Percentiles rank a stretch among this genome's conserved stretches.
phyloP scores from a whole-genome alignment of 2,797 vertebrate species.

The Brachyalestes nurse region DNA sequence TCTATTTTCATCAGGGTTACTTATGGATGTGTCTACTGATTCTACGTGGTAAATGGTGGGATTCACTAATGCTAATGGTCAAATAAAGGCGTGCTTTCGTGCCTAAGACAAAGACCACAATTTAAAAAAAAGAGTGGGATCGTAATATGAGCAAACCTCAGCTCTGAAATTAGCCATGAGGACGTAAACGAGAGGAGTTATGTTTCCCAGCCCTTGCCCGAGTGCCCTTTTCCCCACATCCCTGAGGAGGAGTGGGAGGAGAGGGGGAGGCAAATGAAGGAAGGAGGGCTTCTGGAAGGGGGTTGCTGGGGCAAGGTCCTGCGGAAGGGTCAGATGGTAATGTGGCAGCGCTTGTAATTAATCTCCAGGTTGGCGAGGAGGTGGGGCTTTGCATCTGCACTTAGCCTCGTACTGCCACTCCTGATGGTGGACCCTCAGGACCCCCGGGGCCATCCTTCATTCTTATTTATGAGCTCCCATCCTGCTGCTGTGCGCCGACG shows the following conservation, averaged over 20 bases:
- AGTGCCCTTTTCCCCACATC: constrained; percentile 25
- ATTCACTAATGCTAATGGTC: constrained; percentile 6
- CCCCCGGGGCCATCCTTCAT: constrained; percentile 77
- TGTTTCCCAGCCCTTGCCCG: constrained; percentile 8
- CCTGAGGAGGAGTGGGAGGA: constrained; percentile 1
- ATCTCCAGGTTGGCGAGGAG: constrained; percentile 71
- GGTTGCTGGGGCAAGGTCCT: constrained; percentile 71
- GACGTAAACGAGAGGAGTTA: neutral
- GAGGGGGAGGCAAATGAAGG: constrained; percentile 27
- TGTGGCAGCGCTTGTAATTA: constrained; percentile 74
- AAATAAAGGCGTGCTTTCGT: neutral
- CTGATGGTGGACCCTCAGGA: constrained; percentile 63
- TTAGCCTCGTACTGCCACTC: constrained; percentile 63
- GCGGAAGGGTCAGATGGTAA: constrained; percentile 66
- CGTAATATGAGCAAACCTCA: neutral
- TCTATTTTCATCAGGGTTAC: constrained; percentile 65
- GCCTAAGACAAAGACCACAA: constrained; percentile 8
- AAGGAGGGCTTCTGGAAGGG: constrained; percentile 33
- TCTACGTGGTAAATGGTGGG: constrained; percentile 49
- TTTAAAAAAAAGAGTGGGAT: neutral
- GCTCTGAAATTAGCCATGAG: neutral
- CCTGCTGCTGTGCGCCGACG: constrained; percentile 69
- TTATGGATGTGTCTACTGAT: constrained; percentile 70
- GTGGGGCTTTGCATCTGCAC: constrained; percentile 63
- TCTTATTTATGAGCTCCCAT: constrained; percentile 83